phyloP scores from a whole-genome alignment of 2,888 invertebrate genomes.

The Drosophila suboccidentalis region DNA sequence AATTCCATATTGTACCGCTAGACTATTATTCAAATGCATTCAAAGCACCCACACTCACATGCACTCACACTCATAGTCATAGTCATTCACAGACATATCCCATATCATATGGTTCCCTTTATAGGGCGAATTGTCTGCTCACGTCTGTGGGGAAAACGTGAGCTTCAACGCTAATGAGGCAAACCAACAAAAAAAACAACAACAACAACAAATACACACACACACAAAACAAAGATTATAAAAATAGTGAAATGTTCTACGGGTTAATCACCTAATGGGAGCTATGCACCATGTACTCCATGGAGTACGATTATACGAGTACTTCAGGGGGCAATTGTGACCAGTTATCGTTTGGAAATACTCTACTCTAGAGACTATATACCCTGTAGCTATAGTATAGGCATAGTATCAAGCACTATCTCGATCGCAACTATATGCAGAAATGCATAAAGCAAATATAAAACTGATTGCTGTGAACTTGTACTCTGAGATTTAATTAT shows the following conservation, averaged over 20 bases:
- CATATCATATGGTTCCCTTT: slow-evolving; percentile 12
- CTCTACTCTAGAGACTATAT: slow-evolving; percentile 10
- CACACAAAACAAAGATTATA: slow-evolving; percentile 30
- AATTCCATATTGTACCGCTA: slow-evolving; percentile 3
- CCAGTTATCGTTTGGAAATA: slow-evolving; percentile 15
- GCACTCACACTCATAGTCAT: slow-evolving; percentile 5
- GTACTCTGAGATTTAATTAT: not conserved
- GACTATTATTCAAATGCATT: slow-evolving; percentile 11
- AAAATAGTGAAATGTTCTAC: slow-evolving; percentile 43
- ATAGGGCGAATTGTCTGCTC: slow-evolving; percentile 27
- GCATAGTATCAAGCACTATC: slow-evolving; percentile 1
- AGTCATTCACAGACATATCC: not conserved
- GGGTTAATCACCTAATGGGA: slow-evolving; percentile 49
- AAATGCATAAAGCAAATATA: not conserved
- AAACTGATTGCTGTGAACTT: not conserved
- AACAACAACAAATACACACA: slow-evolving; percentile 2
- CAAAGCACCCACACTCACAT: slow-evolving; percentile 8
- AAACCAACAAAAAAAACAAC: slow-evolving; percentile 23
- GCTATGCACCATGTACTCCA: not conserved
- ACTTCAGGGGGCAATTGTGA: slow-evolving; percentile 15
- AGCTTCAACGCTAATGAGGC: slow-evolving; percentile 58
- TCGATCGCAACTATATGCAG: slow-evolving; percentile 11
- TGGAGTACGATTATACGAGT: not conserved
- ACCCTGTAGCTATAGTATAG: not conserved
- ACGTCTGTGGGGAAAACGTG: slow-evolving; percentile 58